These are phyloP conservation scores for Cyprinodon diabolis DNA, from an alignment of 2,797 vertebrate species.

Conservation along the genomic window DNA sequence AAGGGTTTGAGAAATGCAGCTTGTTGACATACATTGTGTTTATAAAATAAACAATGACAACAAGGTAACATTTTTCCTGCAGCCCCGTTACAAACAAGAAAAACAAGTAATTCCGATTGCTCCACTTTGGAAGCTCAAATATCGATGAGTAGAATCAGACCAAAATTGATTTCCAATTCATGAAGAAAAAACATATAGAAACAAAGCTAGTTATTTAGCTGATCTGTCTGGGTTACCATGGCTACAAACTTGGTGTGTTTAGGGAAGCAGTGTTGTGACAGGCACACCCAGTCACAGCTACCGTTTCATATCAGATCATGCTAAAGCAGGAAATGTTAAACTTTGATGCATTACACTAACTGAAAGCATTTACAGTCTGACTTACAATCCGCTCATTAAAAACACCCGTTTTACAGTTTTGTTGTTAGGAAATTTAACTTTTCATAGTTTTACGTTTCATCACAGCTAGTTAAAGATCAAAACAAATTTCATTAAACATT, in stretches of 20 bases:
- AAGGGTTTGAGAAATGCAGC: background rate
- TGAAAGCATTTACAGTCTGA: background rate
- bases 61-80: no score
- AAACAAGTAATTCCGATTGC: background rate
- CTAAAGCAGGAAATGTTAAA: conserved; percentile 69
- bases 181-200: background rate
- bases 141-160: background rate
- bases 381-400: background rate
- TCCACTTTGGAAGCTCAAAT: background rate
- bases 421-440: no score
- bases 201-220: background rate
- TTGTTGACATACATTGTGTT: no score
- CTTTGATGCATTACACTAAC: background rate
- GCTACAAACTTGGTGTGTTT: conserved; percentile 29
- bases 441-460: no score
- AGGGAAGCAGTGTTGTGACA: conserved; percentile 32
- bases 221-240: conserved; percentile 51
- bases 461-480: no score
- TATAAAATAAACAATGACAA: no score
- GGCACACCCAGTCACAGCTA: conserved; percentile 58
- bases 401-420: no score
- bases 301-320: conserved; percentile 45
- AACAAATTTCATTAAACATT: no score
- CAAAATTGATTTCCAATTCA: background rate
- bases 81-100: no score